These are phyloP conservation scores for Ondatra zibethicus DNA, from an alignment of 2,113 vertebrate species.

Conservation along the genomic window DNA sequence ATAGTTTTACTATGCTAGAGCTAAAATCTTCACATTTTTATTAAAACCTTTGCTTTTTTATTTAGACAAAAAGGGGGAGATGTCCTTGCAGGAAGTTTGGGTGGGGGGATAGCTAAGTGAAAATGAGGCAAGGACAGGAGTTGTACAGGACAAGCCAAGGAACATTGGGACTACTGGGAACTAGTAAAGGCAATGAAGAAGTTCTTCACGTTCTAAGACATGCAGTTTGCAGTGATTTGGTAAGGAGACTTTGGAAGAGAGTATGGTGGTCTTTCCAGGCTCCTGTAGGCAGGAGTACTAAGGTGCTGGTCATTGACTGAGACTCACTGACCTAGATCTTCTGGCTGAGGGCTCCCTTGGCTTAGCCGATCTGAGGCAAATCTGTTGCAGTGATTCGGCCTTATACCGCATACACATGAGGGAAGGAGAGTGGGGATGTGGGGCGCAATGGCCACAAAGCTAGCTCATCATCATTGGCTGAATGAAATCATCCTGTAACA, in stretches of 20 bases:
- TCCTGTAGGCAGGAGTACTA: fast-evolving
- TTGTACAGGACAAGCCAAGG: background rate
- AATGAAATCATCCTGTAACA: background rate
- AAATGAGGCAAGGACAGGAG: background rate
- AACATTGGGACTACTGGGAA: background rate
- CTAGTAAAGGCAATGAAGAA: background rate
- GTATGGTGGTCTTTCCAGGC: background rate
- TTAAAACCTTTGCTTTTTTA: background rate
- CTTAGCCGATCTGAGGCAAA: background rate
- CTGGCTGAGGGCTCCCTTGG: background rate
- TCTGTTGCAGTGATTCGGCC: background rate
- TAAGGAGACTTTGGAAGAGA: background rate
- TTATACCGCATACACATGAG: too few species aligned
- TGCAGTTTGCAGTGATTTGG: background rate
- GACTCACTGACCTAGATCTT: background rate
- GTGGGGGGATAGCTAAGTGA: fast-evolving
- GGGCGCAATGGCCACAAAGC: fast-evolving
- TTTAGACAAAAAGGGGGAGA: background rate
- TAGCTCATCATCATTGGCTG: background rate
- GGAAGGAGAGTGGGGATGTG: fast-evolving
- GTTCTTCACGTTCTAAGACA: background rate
- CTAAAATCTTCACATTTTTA: background rate
- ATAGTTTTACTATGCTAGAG: background rate
- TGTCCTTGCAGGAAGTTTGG: background rate
- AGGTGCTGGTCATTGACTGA: background rate